phyloP scores from a whole-genome alignment of 2,888 invertebrate species.

The Drosophila vallismaia region DNA sequence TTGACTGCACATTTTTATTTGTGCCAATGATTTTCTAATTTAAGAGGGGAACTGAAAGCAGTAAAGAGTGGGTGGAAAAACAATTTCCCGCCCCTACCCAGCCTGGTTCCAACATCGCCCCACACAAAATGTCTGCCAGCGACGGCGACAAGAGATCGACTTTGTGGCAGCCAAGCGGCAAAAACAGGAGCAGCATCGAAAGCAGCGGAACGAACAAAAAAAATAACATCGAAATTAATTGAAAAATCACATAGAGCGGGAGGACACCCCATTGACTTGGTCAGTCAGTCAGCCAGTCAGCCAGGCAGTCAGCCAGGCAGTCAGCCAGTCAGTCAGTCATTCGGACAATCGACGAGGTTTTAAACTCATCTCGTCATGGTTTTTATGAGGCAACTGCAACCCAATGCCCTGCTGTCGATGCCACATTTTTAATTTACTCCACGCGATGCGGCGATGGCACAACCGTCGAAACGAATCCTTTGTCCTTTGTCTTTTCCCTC shows the following conservation, averaged over 20 bases:
- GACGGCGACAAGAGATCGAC: conserved; percentile 37
- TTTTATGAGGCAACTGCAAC: conserved; percentile 65
- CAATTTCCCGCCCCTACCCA: conserved; percentile 51
- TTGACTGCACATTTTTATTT: conserved; percentile 65
- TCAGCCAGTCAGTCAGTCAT: conserved; percentile 18
- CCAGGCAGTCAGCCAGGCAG: conserved; percentile 11
- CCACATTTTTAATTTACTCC: conserved; percentile 73
- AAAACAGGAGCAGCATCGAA: conserved; percentile 2
- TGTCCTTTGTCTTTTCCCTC: conserved; percentile 21
- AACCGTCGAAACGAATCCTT: conserved; percentile 18
- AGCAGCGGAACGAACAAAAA: conserved; percentile 20
- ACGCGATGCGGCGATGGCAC: conserved; percentile 21
- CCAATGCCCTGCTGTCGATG: conserved; percentile 34
- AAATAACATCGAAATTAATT: conserved; percentile 67
- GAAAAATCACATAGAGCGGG: conserved; percentile 64
- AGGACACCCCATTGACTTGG: neutral
- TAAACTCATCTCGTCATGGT: conserved; percentile 48
- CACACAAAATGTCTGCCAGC: conserved; percentile 31
- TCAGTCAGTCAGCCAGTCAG: conserved; percentile 7
- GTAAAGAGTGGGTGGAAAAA: conserved; percentile 44
- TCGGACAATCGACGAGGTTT: conserved; percentile 22
- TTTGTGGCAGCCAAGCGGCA: conserved; percentile 33
- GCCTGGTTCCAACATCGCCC: conserved; percentile 43
- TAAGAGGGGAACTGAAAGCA: conserved; percentile 18
- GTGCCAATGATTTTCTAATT: conserved; percentile 76